These are phyloP conservation scores for Macaria notata DNA, from an alignment of 2,888 invertebrate genomes.

Conservation along the genomic window DNA sequence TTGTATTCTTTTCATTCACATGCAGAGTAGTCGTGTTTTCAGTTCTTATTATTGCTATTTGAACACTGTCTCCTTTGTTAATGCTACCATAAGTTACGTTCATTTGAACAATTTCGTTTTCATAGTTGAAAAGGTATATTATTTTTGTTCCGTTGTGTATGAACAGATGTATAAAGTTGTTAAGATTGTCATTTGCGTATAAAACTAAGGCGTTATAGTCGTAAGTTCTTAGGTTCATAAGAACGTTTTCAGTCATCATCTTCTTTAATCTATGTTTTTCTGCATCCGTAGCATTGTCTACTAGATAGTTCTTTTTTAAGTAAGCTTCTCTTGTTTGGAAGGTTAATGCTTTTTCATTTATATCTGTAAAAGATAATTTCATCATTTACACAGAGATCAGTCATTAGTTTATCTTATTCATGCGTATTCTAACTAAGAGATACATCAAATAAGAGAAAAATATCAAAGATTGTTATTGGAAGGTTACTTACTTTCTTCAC, in stretches of 20 bases:
- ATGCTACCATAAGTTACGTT: conserved; percentile 88
- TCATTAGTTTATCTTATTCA: too few species aligned
- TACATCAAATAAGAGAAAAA: too few species aligned
- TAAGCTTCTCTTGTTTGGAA: conserved; percentile 92
- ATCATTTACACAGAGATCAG: too few species aligned
- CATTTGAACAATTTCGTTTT: conserved; percentile 89
- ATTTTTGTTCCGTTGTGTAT: conserved; percentile 90
- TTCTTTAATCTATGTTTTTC: conserved; percentile 85
- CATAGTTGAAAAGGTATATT: conserved; percentile 92
- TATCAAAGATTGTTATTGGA: too few species aligned
- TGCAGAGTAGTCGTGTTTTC: conserved; percentile 88
- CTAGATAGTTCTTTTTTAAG: conserved; percentile 90
- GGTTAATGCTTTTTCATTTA: conserved; percentile 94
- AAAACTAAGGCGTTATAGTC: conserved; percentile 90
- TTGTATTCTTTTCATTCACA: conserved; percentile 90
- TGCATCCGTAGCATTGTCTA: conserved; percentile 83
- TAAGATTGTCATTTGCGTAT: conserved; percentile 95
- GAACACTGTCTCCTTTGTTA: conserved; percentile 92
- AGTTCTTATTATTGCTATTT: conserved; percentile 91
- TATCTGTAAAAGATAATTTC: conserved; percentile 83
- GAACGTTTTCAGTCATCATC: conserved; percentile 89
- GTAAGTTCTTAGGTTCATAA: conserved; percentile 95
- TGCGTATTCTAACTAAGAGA: too few species aligned
- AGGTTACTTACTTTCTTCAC: conserved; percentile 91
- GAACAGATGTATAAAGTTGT: conserved; percentile 95